Conservation (phyloP, 2,113 vertebrate genomes). For the Aldabrachelys gigantea region DNA sequence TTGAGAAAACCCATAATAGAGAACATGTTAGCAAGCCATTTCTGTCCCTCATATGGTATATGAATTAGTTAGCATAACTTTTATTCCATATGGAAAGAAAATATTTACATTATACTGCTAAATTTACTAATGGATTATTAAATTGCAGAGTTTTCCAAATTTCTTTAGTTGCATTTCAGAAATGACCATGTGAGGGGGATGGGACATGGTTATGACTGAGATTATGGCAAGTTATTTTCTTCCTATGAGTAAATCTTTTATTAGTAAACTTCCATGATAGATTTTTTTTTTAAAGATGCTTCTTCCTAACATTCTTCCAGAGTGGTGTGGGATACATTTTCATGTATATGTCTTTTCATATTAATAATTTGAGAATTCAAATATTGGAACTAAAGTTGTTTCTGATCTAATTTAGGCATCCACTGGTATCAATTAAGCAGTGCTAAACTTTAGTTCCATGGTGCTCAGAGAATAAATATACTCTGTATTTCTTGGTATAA, state of each 20-base stretch:
- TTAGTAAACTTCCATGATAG: background rate
- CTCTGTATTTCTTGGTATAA: background rate
- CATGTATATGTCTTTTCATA: constrained; percentile 17
- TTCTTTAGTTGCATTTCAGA: constrained; percentile 13
- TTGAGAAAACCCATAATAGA: background rate
- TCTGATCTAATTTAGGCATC: constrained; percentile 17
- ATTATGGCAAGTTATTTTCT: constrained; percentile 10
- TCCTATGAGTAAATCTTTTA: constrained; percentile 2
- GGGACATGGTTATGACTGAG: background rate
- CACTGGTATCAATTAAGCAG: background rate
- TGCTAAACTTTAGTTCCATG: background rate
- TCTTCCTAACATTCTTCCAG: background rate
- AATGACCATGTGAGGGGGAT: background rate
- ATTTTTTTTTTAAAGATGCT: background rate
- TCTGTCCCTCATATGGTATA: background rate
- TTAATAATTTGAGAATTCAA: constrained; percentile 26
- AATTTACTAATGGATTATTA: background rate
- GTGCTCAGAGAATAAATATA: background rate
- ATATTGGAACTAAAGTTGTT: constrained; percentile 32
- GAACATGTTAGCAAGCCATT: background rate
- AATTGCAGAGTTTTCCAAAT: background rate
- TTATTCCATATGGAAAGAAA: background rate
- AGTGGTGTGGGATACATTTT: constrained; percentile 11
- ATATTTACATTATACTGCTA: background rate
- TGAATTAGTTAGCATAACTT: background rate